Conservation (phyloP, 2,888 invertebrate species). For the Drosophila paranaensis region DNA sequence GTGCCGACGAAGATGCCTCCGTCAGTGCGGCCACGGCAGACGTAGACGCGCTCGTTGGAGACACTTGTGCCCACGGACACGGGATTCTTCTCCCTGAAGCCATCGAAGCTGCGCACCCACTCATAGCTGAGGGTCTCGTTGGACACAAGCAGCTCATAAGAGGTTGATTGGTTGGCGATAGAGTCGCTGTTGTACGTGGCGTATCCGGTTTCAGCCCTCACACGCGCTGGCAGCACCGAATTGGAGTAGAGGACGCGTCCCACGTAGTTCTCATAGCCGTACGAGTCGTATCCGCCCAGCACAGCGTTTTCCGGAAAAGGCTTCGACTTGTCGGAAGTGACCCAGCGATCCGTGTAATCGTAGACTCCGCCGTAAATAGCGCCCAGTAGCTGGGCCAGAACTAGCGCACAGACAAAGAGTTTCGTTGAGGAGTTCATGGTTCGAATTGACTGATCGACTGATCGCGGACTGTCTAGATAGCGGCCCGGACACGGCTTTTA, state of each 20-base stretch:
- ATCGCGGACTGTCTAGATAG: no score
- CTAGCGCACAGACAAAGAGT: no score
- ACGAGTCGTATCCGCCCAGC: no score
- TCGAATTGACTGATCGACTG: no score
- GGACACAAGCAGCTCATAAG: constrained; percentile 15
- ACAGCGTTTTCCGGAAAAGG: no score
- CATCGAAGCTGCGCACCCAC: constrained; percentile 13
- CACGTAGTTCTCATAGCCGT: no score
- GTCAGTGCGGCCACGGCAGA: constrained; percentile 45
- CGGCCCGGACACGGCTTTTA: no score
- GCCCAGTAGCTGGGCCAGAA: no score
- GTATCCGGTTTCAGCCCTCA: constrained; percentile 39
- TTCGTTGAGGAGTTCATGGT: no score
- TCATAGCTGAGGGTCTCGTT: constrained; percentile 34
- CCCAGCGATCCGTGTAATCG: no score
- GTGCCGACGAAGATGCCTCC: constrained; percentile 38
- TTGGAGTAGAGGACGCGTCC: not conserved
- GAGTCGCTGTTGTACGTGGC: constrained; percentile 25
- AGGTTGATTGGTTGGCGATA: not conserved
- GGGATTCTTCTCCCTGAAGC: constrained; percentile 37
- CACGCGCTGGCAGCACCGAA: constrained; percentile 49
- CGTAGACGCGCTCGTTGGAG: constrained; percentile 45
- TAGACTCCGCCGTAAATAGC: no score
- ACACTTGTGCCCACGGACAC: constrained; percentile 25
- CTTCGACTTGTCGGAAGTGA: no score